Base-by-base conservation (phyloP, 2,888 invertebrate genomes). In the Drosophila rellima region DNA sequence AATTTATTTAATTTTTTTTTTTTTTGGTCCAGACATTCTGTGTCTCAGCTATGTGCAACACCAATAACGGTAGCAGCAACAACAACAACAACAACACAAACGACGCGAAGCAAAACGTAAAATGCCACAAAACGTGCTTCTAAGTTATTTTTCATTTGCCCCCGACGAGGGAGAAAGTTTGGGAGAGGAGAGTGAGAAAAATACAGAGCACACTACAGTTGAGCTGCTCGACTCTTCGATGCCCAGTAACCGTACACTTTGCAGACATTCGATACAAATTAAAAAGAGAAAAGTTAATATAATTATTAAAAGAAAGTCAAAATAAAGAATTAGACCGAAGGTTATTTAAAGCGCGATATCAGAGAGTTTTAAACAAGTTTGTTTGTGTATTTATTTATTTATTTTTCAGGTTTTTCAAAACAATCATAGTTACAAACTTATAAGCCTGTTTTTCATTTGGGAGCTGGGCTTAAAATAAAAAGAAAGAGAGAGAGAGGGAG, bases 81-180 rank as follows among this genome's bases (percentile, higher is more conserved):
- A 61, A 26, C 47, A 55, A 31, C 45, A 60, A 51, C 35, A 47
- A 23, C 35, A 45, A 29, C 39, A 54, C 29, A 48, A 65, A 45
- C 55, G 20, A 65, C 52, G 69, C 65, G 65, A 60, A 73, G 66
- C 40, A 61, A 64, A 72, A 73, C 57, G 60, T 73, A 71, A 64
- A 75, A 78, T 76, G 78, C 86, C 88, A 82, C 86, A 89, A 89
- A 89, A 85, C 89, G 86, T 87, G 86, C 89, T 88, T 89, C 89
- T 81, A 77, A 89, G 86, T 79, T 89, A 89, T 89, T 86, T 86
- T 89, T 88, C 88, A 86, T 86, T 89, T 85, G 78, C 73, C 74
- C 56, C 67, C 33, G 37, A 18, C 47, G 45, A 54, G 51, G 15
- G n/a, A 23, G 20, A 35, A 37, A 35, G 23, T 51, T 15, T 10